Evolutionary conservation across 2,888 invertebrate genomes (phyloP).

Genomic region (Caenorhabditis virilis): DNA sequence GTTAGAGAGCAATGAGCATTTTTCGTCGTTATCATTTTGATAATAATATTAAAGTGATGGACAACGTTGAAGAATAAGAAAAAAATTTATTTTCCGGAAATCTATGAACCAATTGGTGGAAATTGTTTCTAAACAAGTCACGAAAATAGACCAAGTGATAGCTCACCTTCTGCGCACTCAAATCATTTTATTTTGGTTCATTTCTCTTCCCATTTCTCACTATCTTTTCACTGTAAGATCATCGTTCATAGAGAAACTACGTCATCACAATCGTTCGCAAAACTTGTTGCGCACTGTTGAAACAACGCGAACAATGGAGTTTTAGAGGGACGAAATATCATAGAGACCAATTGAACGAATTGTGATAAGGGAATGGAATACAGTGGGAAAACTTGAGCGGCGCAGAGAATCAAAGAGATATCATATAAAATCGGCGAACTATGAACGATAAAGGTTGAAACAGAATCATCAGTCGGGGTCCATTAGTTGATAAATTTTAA

Average conservation of each 20-base stretch:
- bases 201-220: conserved; percentile 30
- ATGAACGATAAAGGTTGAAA: conserved; percentile 52
- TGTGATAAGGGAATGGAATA: conserved; percentile 8
- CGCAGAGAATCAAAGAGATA: too few relatives aligned
- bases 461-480: not conserved
- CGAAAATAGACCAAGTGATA: too few relatives aligned
- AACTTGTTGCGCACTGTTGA: conserved; percentile 40
- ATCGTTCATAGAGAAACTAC: conserved; percentile 54
- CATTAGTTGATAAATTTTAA: not conserved
- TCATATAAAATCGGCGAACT: conserved; percentile 53
- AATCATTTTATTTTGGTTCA: too few relatives aligned
- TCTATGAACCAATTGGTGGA: not conserved
- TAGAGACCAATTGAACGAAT: conserved; percentile 42
- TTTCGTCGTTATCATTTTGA: too few relatives aligned
- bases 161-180: too few relatives aligned
- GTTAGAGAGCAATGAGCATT: too few relatives aligned
- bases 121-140: conserved; percentile 1
- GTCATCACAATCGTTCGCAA: conserved; percentile 51
- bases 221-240: conserved; percentile 44
- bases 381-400: conserved; percentile 32
- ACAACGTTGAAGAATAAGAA: not conserved
- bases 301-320: conserved; percentile 28
- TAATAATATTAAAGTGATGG: too few relatives aligned
- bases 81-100: not conserved
- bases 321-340: conserved; percentile 40